phyloP scores from a whole-genome alignment of 2,888 invertebrate genomes.

The Linhomoeus sp. region DNA sequence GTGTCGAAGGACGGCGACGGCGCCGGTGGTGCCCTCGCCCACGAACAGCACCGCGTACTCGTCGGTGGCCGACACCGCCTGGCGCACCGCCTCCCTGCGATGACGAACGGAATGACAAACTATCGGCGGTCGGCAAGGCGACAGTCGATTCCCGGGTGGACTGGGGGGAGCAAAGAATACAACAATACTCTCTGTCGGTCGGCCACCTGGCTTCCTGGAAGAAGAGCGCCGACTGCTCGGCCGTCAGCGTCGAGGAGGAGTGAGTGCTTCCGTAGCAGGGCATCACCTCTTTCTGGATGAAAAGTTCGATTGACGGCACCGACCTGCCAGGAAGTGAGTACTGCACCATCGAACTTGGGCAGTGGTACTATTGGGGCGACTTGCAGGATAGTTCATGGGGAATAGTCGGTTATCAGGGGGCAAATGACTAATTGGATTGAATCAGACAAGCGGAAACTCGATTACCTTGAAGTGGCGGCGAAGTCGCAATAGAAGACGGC shows the following conservation, averaged over 20 bases:
- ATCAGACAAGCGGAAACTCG: no score
- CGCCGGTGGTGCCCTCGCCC: constrained; percentile 51
- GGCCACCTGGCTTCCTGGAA: constrained; percentile 42
- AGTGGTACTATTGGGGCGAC: no score
- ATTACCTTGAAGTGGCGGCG: no score
- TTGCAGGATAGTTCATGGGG: no score
- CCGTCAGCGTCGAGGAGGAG: constrained; percentile 59
- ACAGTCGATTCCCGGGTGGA: no score
- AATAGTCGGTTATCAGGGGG: no score
- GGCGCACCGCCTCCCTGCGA: constrained; percentile 55
- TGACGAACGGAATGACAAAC: background rate
- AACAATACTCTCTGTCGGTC: no score
- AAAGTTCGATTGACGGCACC: constrained; percentile 63
- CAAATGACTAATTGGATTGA: no score
- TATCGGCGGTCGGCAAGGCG: background rate
- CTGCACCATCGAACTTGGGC: no score
- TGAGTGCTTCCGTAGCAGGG: constrained; percentile 64
- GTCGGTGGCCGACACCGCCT: constrained; percentile 54
- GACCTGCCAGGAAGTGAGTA: no score
- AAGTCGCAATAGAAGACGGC: no score
- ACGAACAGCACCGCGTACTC: constrained; percentile 57
- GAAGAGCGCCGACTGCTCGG: constrained; percentile 64
- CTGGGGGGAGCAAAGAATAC: no score
- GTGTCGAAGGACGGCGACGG: constrained; percentile 45
- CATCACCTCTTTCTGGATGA: constrained; percentile 53